Evolutionary conservation across 2,888 invertebrate genomes (phyloP), one percentile per base, ranked within the genome.

Genomic region (Clistopyga incitator): DNA sequence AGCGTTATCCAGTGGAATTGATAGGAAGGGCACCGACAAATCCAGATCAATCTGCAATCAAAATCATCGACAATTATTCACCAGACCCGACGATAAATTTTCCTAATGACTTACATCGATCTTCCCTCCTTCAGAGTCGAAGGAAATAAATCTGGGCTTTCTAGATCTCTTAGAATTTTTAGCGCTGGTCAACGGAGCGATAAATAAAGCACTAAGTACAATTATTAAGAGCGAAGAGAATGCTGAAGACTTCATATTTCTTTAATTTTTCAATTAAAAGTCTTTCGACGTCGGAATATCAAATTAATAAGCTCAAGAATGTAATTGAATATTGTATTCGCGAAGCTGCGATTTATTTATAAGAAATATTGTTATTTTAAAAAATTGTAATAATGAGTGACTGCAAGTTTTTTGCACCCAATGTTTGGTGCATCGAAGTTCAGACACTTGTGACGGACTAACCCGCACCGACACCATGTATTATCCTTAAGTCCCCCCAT

Each of bases 21-120:
- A 94, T 25, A 96, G 88, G 86, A 96, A 96, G 0, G 96, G 96
- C 38, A 96, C 94, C 0, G 94, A 94, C 84, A 96, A 95, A 52
- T 96, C 95, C 89, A 96, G 92, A 84, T 95, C 95, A 50, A 96
- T 93, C 96, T 96, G 92, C 45, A 94, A 56, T 25, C 3, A 23
- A 23, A 56, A 4, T 56, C 3, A 11, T 25, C 25, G 15, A 6
- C 4, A 4, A 25, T 25, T 15, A n/a, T 6, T 38, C 18, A n/a
- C 15, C 4, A 0, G 1, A 50, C 18, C 4, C 4, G 11, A 29
- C 8, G 8, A 18, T 61, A 42, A 18, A 67, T 52, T 64, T 64
- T 20, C 45, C 45, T 6, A 25, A 11, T 34, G 64, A 94, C 95
- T 95, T 89, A 95, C 96, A 78, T 91, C 92, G 64, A 96, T 93